Evolutionary conservation across 2,797 vertebrate genomes (phyloP).

Genomic region (Enteromius radiatus): DNA sequence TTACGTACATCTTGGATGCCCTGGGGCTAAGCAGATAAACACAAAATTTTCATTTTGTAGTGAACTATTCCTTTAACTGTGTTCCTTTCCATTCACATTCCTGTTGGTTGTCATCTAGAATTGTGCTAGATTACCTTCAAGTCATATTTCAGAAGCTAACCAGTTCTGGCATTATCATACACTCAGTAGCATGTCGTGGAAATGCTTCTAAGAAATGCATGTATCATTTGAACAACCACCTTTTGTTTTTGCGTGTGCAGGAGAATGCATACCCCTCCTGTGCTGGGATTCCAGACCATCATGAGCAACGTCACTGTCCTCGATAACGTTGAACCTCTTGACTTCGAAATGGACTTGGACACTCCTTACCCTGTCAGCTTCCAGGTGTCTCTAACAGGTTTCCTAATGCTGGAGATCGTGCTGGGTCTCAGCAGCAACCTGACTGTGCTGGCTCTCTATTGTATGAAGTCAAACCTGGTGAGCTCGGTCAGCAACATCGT

Average conservation of each 20-base stretch:
- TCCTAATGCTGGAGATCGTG: constrained; percentile 97
- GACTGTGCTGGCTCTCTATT: constrained; percentile 97
- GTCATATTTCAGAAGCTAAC: neutral
- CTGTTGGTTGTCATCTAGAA: neutral
- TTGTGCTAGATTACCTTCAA: neutral
- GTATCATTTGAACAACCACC: neutral
- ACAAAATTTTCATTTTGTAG: no score
- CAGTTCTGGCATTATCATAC: neutral
- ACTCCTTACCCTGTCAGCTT: constrained; percentile 89
- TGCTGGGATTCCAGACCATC: constrained; percentile 91
- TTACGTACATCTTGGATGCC: no score
- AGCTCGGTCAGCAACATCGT: constrained; percentile 99
- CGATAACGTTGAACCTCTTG: constrained; percentile 89
- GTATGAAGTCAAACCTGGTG: constrained; percentile 99
- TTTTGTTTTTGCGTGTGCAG: constrained; percentile 67
- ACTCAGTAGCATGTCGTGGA: neutral
- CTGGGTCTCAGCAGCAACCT: constrained; percentile 98
- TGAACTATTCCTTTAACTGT: neutral
- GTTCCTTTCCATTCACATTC: neutral
- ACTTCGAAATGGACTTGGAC: constrained; percentile 88
- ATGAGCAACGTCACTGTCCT: constrained; percentile 93
- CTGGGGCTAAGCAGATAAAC: no score
- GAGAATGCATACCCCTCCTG: constrained; percentile 81
- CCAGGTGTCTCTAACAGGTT: constrained; percentile 94
- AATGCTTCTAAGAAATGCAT: neutral